These are phyloP conservation scores for Imbricaverruca yamaguchii DNA, from an alignment of 2,888 invertebrate genomes.

Conservation along the genomic window DNA sequence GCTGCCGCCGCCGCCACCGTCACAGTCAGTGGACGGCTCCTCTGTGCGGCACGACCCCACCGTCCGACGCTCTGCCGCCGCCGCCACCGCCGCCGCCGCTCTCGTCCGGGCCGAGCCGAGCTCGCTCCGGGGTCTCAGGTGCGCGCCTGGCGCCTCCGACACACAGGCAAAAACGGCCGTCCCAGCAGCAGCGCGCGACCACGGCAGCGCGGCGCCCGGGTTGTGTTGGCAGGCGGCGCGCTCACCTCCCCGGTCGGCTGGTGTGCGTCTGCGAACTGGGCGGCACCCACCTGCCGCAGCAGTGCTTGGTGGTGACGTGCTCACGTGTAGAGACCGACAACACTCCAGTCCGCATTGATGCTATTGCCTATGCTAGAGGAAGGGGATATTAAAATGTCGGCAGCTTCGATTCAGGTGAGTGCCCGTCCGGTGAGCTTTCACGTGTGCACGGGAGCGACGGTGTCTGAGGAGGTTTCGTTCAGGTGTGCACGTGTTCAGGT, in stretches of 20 bases:
- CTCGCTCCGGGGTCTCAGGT: background rate
- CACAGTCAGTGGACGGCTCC: constrained; percentile 11
- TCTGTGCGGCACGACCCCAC: background rate
- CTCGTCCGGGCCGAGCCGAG: no score
- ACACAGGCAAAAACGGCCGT: background rate
- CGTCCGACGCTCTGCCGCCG: background rate
- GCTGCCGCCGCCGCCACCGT: constrained; percentile 15
- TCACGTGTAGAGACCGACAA: no score
- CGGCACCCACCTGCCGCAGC: background rate
- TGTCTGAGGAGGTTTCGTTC: no score
- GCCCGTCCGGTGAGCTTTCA: background rate
- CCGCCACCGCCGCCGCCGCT: background rate
- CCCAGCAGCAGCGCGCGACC: background rate
- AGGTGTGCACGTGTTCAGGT: no score
- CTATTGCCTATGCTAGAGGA: background rate
- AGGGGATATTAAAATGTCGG: constrained; percentile 7
- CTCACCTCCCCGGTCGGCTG: background rate
- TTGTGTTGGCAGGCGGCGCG: no score
- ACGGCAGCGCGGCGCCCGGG: background rate
- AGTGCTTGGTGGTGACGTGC: background rate
- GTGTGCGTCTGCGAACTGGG: background rate
- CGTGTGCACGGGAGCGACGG: no score
- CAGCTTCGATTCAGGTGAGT: constrained; percentile 16
- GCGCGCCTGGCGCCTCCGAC: background rate
- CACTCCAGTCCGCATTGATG: background rate